Percentiles rank a stretch among this genome's conserved stretches.
These are phyloP conservation scores for Sthenelais limicola DNA, from an alignment of 2,888 invertebrate genomes.

Conservation along the genomic window DNA sequence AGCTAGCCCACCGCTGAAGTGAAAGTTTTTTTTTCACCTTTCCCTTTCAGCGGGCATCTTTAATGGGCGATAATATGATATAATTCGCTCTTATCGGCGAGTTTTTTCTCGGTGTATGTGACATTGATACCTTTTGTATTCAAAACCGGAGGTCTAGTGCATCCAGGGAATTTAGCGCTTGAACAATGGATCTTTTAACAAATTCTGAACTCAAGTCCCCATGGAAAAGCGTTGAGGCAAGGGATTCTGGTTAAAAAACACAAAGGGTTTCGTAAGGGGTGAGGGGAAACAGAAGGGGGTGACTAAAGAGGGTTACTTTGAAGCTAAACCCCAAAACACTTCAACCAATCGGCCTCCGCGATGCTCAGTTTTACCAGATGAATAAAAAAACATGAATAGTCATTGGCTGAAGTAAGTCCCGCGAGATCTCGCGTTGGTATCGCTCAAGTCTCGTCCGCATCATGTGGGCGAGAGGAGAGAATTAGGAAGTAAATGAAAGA, in stretches of 20 bases:
- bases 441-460: not conserved
- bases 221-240: too few relatives aligned
- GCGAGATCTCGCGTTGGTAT: not conserved
- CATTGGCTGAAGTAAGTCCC: conserved; percentile 9
- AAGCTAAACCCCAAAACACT: not conserved
- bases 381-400: conserved; percentile 29
- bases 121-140: conserved; percentile 27
- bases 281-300: too few relatives aligned
- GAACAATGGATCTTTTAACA: too few relatives aligned
- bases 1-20: not conserved
- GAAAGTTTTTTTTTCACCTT: conserved; percentile 3
- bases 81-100: conserved; percentile 24
- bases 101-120: not conserved
- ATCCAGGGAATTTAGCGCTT: too few relatives aligned
- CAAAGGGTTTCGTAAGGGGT: too few relatives aligned
- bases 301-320: conserved; percentile 27
- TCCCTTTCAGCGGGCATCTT: conserved; percentile 6
- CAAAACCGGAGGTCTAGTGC: too few relatives aligned
- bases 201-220: too few relatives aligned
- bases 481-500: conserved; percentile 6
- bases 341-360: conserved; percentile 6
- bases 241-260: too few relatives aligned
- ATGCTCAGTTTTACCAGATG: conserved; percentile 27
- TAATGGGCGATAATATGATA: conserved; percentile 22
- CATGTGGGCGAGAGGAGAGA: too few relatives aligned